Base-by-base conservation (phyloP, 2,113 vertebrate species). In the Petrocephalus microphthalmus region DNA sequence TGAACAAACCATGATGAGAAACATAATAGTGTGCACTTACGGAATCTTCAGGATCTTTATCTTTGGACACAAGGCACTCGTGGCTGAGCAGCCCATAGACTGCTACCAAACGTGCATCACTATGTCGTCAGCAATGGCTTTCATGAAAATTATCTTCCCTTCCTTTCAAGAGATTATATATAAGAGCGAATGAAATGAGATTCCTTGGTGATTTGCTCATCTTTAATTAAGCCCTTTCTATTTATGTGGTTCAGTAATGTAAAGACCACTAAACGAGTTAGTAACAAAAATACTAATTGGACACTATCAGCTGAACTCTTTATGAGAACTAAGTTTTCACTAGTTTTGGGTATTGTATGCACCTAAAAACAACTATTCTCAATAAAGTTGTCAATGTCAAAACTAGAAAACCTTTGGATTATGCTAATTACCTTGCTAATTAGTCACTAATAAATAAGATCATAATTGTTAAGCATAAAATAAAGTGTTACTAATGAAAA, bases 11-110 rank as follows among this genome's bases (percentile, higher is more conserved):
- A 85, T 29, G 47, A 85, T 5, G 37, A n/a, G 22, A 37, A 5
- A 33, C 10, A 54, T 49, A 85, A 51, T 17, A 54, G 84, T 19
- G 51, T 53, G 37, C 25, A 33, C 49, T 29, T 45, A 25, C n/a
- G 45, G 22, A 3, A 84, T 45, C 82, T 20, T 84, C 82, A 29
- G 83, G 47, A 85, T 52, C 54, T 54, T 85, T 85, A 29, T 33
- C 25, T 83, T 20, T 19, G 52, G 84, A 85, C 8, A 33, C 51
- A 85, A 85, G 84, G 84, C 84, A 85, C 84, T 85, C 56, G 84
- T 52, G 17, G 25, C 52, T 56, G 47, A 5, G 54, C 53, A 85
- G 84, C 84, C 29, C 84, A 25, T 54, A 52, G 52, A 15, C 5
- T 17, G 17, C 84, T 85, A 51, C 84, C 51, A 33, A 53, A 29